Evolutionary conservation across 2,888 invertebrate species (phyloP), one percentile per base, ranked within the genome.

Genomic region (Monochamus alternatus): DNA sequence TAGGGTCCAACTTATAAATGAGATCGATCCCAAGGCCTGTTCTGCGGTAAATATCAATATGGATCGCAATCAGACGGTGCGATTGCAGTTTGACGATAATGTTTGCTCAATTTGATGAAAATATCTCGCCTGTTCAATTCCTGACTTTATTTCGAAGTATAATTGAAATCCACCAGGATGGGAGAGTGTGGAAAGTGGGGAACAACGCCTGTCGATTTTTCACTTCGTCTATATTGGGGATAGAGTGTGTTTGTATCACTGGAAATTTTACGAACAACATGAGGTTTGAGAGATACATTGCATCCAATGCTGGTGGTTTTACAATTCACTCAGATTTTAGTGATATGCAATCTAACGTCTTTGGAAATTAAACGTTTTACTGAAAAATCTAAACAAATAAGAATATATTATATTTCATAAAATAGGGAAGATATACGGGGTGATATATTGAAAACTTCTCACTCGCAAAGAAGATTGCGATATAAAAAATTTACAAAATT

Each of bases 41-140:
- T 77, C 77, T 47, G 58, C 55, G 74, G 78, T 78, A 78, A 78
- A 78, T 78, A 78, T 78, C 75, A 75, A 78, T 78, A 78, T 75
- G 74, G 75, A 75, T 71, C 63, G 65, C 43, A 55, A 62, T 64
- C 73, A 58, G 38, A 63, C 63, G 38, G 52, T 55, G 32, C 67
- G 67, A 67, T 67, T 67, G 58, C 73, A 70, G 62, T 60, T 68
- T 55, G 68, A 55, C 62, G 58, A 60, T 71, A 76, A 78, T 76
- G 74, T 75, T 77, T 77, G 77, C 71, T 66, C 75, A 76, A 69
- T 74, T 71, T 72, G 38, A 75, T 73, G 73, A 55, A 75, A 75
- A 76, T 78, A 73, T 67, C 78, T 78, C 69, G 59, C 51, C 75
- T 66, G 60, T 73, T 78, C 72, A 65, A 65, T 65, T 64, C 59